These are phyloP conservation scores for Neotoma lepida DNA, from an alignment of 2,113 vertebrate species.

Conservation along the genomic window DNA sequence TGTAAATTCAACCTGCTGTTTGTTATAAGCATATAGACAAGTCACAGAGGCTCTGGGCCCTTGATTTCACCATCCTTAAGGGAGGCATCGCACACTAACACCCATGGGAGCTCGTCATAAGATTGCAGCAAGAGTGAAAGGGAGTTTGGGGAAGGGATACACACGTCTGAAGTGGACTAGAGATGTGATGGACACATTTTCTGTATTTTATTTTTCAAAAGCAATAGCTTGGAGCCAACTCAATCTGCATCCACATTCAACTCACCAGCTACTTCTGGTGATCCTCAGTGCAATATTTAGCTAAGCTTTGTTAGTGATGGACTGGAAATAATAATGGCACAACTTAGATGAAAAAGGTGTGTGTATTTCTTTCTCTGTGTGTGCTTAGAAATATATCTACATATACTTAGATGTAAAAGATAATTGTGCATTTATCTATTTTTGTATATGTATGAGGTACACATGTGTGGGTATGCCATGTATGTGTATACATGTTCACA, in stretches of 20 bases:
- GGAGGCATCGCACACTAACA: rapidly evolving
- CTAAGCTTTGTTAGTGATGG: neutral
- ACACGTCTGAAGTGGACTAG: neutral
- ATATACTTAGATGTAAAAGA: neutral
- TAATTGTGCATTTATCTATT: neutral
- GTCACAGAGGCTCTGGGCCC: rapidly evolving
- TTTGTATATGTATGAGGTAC: neutral
- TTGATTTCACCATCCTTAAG: neutral
- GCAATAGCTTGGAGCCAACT: neutral
- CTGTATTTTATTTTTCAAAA: neutral
- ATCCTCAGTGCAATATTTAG: neutral
- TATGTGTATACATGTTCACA: neutral
- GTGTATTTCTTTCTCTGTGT: neutral
- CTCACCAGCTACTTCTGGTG: neutral
- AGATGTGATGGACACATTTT: neutral
- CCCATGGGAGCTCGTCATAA: neutral
- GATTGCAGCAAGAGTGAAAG: neutral
- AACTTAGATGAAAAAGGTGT: neutral
- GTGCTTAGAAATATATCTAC: neutral
- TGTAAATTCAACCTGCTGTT: neutral
- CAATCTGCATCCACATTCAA: neutral
- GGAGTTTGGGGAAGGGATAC: no score
- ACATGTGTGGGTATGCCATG: neutral
- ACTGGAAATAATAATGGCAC: neutral
- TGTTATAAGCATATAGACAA: neutral